Base-by-base conservation (phyloP, 1,140 invertebrate species). In the Lineus longissimus region DNA sequence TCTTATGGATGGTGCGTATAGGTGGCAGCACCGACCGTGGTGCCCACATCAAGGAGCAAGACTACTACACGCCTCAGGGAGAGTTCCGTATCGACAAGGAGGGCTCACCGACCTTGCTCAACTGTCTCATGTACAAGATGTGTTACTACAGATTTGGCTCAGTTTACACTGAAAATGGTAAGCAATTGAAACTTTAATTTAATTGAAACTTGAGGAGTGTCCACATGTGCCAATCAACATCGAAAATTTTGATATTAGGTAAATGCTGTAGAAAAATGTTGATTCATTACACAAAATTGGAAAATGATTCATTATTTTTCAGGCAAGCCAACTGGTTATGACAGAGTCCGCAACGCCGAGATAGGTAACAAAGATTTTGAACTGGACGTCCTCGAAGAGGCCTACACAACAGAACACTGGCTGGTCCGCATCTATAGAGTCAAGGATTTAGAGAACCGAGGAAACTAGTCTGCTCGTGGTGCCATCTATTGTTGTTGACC, bases 381-480 rank as follows among this genome's bases (percentile, higher is more conserved):
- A 72, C 84, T 99, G 63, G 97, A 94, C 31, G 96, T 97, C 82
- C 85, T 99, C 66, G 96, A 99, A 83, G 97, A 99, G 81, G 96
- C 96, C 11, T 99, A 98, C 79, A 98, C 97, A 17, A 95, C 95
- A 2, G 95, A 98, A 81, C 95, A 99, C 85, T 99, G 97, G 97
- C 87, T 98, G 61, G 96, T 98, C 55, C 86, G 96, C 72, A 95
- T 99, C 85, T 99, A 98, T 83, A 85, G 94, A 88, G 92, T 95
- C 76, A 85, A 81, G 74, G 76, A 78, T 72, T 73, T 77, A 65
- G 76, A 76, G 33, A 84, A 79, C 71, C 70, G 76, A 30, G 79
- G 79, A 17, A 43, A 25, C n/a, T 64, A 59, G 33, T 7, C 33
- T 4, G 15, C 33, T 15, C 6, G 15, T 36, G 33, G 33, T 36